These are phyloP conservation scores for Miniopterus natalensis DNA, from an alignment of 2,113 vertebrate species.

Conservation along the genomic window DNA sequence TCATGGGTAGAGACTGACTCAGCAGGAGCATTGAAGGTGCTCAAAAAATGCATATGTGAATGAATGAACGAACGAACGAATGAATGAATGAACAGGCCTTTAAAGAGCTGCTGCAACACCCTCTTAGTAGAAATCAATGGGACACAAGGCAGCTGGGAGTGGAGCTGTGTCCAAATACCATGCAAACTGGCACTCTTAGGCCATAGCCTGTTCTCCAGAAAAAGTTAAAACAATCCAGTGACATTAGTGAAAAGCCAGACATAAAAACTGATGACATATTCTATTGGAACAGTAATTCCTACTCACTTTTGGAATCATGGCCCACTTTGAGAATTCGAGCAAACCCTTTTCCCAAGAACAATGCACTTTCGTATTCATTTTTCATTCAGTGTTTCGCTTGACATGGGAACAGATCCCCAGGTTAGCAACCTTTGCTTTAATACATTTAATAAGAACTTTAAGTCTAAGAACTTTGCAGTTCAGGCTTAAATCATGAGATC, in stretches of 20 bases:
- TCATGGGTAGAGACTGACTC: neutral
- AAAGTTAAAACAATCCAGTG: conserved; percentile 5
- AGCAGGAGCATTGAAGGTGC: neutral
- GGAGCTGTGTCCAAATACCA: neutral
- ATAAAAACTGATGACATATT: neutral
- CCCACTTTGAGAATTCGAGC: neutral
- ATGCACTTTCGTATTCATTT: neutral
- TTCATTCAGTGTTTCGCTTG: neutral
- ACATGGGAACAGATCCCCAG: neutral
- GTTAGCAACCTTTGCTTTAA: neutral
- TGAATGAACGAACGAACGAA: neutral
- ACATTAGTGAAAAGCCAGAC: neutral
- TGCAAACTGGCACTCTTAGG: neutral
- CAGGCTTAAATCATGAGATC: conserved; percentile 21
- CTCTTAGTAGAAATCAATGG: neutral
- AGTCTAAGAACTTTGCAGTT: conserved; percentile 43
- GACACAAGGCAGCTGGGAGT: neutral
- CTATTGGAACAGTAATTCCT: neutral
- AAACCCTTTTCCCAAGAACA: neutral
- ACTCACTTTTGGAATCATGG: neutral
- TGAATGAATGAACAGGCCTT: neutral
- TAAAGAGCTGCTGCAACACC: neutral
- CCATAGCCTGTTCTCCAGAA: neutral
- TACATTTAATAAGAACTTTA: neutral
- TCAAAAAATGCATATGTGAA: neutral